phyloP scores from a whole-genome alignment of 2,888 invertebrate species.

The Gastracanthus pulcherrimus region DNA sequence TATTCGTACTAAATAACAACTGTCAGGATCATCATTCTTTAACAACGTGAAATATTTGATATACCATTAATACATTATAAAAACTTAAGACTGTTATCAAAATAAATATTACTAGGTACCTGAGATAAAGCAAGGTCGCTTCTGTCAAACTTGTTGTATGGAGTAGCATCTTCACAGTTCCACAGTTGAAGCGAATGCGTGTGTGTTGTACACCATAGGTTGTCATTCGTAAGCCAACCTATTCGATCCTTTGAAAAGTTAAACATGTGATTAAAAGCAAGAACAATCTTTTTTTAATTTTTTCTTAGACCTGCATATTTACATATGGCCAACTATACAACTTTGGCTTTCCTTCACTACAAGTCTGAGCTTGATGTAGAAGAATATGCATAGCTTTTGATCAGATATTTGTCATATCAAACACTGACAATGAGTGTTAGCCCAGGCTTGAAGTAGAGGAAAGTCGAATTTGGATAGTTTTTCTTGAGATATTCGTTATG shows the following conservation, averaged over 20 bases:
- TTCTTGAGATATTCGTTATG: too few species aligned
- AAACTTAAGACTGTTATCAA: background rate
- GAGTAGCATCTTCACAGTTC: constrained; percentile 82
- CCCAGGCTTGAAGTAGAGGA: too few species aligned
- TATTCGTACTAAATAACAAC: constrained; percentile 83
- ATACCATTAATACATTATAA: background rate
- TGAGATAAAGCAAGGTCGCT: constrained; percentile 79
- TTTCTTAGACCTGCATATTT: too few species aligned
- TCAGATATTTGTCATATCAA: too few species aligned
- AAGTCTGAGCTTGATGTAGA: too few species aligned
- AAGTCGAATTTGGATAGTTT: too few species aligned
- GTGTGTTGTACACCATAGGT: constrained; percentile 84
- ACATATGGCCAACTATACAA: too few species aligned
- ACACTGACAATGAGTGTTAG: too few species aligned
- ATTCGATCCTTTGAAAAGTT: constrained; percentile 73
- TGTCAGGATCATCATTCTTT: constrained; percentile 81
- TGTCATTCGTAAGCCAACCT: constrained; percentile 76
- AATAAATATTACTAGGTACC: constrained; percentile 69
- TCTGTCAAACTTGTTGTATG: constrained; percentile 80
- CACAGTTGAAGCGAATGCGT: constrained; percentile 86
- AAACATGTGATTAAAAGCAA: too few species aligned
- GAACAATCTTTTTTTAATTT: too few species aligned
- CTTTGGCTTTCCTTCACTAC: too few species aligned
- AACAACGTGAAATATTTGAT: constrained; percentile 59
- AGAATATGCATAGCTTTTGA: too few species aligned